Evolutionary conservation across 2,797 vertebrate genomes (phyloP).

Genomic region (Australoheros facetus): DNA sequence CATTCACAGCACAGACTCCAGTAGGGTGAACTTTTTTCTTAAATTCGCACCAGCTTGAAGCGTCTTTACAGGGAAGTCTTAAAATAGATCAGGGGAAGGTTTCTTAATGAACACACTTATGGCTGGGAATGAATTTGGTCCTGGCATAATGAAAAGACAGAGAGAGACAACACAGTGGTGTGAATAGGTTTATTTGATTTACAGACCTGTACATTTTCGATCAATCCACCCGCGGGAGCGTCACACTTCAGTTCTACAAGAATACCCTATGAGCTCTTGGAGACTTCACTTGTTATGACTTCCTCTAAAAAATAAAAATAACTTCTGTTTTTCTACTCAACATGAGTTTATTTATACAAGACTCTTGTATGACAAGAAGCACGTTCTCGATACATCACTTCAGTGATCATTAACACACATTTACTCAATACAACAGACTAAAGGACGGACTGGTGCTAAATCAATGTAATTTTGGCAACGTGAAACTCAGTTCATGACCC

Average conservation of each 20-base stretch:
- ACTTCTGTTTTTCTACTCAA: slow-evolving; percentile 93
- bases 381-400: slow-evolving; percentile 80
- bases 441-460: slow-evolving; percentile 58
- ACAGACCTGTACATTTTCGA: slow-evolving; percentile 93
- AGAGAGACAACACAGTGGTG: not conserved
- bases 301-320: slow-evolving; percentile 95
- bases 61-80: not conserved
- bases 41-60: not conserved
- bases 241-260: slow-evolving; percentile 86
- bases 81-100: not conserved
- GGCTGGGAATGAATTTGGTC: not conserved
- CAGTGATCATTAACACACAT: slow-evolving; percentile 74
- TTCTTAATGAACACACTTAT: not conserved
- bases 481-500: slow-evolving; percentile 68
- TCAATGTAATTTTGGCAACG: slow-evolving; percentile 76
- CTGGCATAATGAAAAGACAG: slow-evolving; percentile 2
- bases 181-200: slow-evolving; percentile 97
- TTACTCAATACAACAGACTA: slow-evolving; percentile 57
- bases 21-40: not conserved
- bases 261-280: slow-evolving; percentile 65
- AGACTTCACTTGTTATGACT: slow-evolving; percentile 70
- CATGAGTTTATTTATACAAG: slow-evolving; percentile 86
- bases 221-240: slow-evolving; percentile 82
- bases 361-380: slow-evolving; percentile 99
- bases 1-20: not conserved